Percentiles rank a stretch among this genome's conserved stretches.
Conservation (phyloP, 2,113 vertebrate species). For the Gambusia affinis region DNA sequence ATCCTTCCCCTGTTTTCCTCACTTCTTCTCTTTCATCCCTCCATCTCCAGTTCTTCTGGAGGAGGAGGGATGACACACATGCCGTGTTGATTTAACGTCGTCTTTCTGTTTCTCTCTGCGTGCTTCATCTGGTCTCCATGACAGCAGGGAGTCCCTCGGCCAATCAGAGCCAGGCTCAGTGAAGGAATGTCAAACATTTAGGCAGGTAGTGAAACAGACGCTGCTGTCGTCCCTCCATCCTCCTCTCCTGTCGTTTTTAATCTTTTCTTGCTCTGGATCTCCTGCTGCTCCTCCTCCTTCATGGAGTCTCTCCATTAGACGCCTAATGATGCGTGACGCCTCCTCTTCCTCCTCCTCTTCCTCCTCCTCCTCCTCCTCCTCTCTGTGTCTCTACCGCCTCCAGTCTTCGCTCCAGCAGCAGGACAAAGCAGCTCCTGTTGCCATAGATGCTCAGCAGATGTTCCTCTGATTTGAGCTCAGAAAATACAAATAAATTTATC, state of each 20-base stretch:
- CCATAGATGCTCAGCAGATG: background rate
- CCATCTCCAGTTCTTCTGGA: background rate
- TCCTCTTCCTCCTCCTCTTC: background rate
- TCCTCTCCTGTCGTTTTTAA: background rate
- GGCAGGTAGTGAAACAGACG: slow-evolving; percentile 25
- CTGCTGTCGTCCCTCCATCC: background rate
- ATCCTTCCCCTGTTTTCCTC: too few species aligned
- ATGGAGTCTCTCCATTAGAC: slow-evolving; percentile 15
- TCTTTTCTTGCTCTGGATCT: background rate
- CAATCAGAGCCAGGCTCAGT: slow-evolving; percentile 29
- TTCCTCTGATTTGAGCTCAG: too few species aligned
- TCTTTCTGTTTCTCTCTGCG: background rate
- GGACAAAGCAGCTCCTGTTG: background rate
- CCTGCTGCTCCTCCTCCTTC: background rate
- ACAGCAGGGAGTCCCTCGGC: slow-evolving; percentile 35
- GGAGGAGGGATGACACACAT: background rate
- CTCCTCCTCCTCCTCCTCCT: background rate
- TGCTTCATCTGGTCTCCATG: slow-evolving; percentile 38
- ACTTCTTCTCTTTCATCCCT: too few species aligned
- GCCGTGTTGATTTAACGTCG: background rate
- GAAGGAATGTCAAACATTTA: slow-evolving; percentile 58
- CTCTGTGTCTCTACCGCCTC: background rate
- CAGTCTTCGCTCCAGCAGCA: background rate
- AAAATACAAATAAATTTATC: too few species aligned
- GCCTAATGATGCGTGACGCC: slow-evolving; percentile 6